Percentiles rank a stretch among this genome's conserved stretches.
These are phyloP conservation scores for Caenorhabditis macrosperma DNA, from an alignment of 2,888 invertebrate species.

Conservation along the genomic window DNA sequence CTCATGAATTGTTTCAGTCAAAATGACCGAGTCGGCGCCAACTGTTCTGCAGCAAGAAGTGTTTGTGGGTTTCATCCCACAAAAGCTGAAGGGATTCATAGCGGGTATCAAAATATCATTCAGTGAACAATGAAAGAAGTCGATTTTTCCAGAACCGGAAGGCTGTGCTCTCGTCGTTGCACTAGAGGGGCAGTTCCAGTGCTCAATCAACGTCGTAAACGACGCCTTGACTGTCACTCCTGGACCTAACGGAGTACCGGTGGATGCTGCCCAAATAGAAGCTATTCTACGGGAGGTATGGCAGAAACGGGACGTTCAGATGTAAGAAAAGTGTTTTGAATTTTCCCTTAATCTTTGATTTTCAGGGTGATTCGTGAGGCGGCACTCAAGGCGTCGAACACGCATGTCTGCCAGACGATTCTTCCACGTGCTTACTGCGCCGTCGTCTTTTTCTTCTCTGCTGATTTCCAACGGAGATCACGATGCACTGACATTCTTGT, in stretches of 20 bases:
- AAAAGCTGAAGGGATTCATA: conserved; percentile 47
- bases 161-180: conserved; percentile 35
- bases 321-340: conserved; percentile 2
- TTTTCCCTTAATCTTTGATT: too few species aligned
- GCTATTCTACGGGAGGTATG: conserved; percentile 28
- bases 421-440: conserved; percentile 55
- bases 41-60: background rate
- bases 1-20: conserved; percentile 7
- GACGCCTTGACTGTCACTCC: conserved; percentile 13
- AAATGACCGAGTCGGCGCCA: conserved; percentile 19
- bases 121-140: background rate
- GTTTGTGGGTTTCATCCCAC: conserved; percentile 20
- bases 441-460: conserved; percentile 48
- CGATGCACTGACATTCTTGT: conserved; percentile 47
- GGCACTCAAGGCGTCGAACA: conserved; percentile 44
- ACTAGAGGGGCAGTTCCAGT: conserved; percentile 45
- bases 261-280: conserved; percentile 29
- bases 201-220: conserved; percentile 31
- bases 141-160: conserved; percentile 38
- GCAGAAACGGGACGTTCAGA: conserved; percentile 45
- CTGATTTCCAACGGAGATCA: conserved; percentile 41
- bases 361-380: conserved; percentile 53
- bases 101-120: conserved; percentile 10
- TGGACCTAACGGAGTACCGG: background rate
- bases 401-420: conserved; percentile 36